These are phyloP conservation scores for Eulemur coronatus DNA, from an alignment of 2,797 vertebrate species.

Conservation along the genomic window DNA sequence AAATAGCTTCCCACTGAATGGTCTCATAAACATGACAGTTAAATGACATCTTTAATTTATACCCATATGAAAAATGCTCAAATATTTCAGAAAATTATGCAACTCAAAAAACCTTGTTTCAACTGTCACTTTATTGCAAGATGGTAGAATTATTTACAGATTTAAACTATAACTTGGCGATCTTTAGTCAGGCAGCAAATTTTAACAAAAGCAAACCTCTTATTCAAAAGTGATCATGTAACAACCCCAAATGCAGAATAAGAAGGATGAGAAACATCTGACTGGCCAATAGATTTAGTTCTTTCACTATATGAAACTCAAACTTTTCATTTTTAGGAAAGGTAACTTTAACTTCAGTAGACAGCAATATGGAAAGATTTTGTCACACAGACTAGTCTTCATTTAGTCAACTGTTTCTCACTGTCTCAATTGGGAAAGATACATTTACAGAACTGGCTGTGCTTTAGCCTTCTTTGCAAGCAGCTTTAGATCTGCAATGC, in stretches of 20 bases:
- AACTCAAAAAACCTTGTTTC: slow-evolving; percentile 29
- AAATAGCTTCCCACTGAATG: neutral
- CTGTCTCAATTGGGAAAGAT: neutral
- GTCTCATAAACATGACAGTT: neutral
- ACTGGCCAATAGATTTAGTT: slow-evolving; percentile 13
- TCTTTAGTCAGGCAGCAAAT: slow-evolving; percentile 6
- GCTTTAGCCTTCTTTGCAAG: slow-evolving; percentile 89
- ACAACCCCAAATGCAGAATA: slow-evolving; percentile 29
- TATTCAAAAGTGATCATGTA: slow-evolving; percentile 42
- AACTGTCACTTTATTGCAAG: slow-evolving; percentile 57
- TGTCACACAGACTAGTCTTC: slow-evolving; percentile 59
- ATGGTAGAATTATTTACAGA: slow-evolving; percentile 46
- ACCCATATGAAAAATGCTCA: neutral
- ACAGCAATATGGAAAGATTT: slow-evolving; percentile 45
- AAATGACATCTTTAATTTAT: slow-evolving; percentile 28
- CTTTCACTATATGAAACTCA: neutral
- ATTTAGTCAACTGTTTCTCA: neutral
- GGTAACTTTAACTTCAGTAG: slow-evolving; percentile 21
- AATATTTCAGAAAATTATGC: neutral
- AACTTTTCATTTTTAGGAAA: slow-evolving; percentile 18
- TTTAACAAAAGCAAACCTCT: slow-evolving; percentile 48
- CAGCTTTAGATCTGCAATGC: slow-evolving; percentile 93
- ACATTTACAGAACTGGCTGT: slow-evolving; percentile 66
- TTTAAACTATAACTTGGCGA: slow-evolving; percentile 16
- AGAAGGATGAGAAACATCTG: slow-evolving; percentile 30